Conservation (phyloP, 2,113 vertebrate species). For the Noctilio leporinus region DNA sequence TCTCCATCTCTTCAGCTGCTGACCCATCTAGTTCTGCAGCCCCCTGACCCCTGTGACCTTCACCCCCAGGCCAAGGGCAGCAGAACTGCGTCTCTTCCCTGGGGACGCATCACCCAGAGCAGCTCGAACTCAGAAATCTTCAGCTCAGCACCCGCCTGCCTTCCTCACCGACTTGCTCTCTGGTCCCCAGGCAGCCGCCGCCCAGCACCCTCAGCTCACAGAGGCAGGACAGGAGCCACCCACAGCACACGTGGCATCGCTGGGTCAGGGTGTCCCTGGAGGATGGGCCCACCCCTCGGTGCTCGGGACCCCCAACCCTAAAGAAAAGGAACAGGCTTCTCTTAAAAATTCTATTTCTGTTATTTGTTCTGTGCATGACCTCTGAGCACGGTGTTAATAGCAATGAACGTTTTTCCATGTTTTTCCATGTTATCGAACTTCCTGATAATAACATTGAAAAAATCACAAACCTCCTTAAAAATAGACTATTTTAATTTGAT, state of each 20-base stretch:
- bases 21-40: not conserved
- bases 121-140: not conserved
- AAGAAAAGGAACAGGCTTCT: not conserved
- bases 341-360: not conserved
- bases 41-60: not conserved
- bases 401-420: not conserved
- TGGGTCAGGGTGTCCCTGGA: not conserved
- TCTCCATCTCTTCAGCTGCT: not conserved
- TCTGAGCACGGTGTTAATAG: not conserved
- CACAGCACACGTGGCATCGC: not conserved
- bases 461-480: not conserved
- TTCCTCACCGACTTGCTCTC: no score
- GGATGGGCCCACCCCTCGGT: fast-evolving
- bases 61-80: fast-evolving
- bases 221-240: not conserved
- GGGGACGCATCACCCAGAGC: not conserved
- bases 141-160: fast-evolving
- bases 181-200: fast-evolving
- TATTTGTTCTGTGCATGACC: not conserved
- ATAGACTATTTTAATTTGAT: not conserved
- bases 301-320: not conserved
- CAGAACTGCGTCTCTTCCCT: fast-evolving
- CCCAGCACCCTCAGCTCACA: not conserved
- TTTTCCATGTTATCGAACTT: not conserved
- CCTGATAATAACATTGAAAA: no score